Percentiles rank a stretch among this genome's conserved stretches.
phyloP scores from a whole-genome alignment of 35 echinoderm and acorn worm species.

The Ptychodera flava region DNA sequence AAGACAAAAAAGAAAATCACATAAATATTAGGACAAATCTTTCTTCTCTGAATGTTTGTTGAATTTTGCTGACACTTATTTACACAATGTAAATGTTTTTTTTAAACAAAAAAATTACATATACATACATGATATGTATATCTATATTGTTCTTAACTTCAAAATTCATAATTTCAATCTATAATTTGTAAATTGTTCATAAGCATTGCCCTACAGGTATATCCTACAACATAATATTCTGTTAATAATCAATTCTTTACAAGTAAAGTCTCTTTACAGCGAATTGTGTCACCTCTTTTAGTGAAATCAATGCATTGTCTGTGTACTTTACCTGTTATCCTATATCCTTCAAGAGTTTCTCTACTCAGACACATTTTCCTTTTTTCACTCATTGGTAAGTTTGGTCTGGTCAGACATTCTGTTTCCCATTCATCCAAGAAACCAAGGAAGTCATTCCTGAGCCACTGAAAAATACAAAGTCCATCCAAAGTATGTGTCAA shows the following conservation, averaged over 20 bases:
- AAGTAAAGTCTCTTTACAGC: neutral
- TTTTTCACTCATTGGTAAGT: slow-evolving; percentile 6
- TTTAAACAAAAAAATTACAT: no score
- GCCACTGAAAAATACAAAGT: slow-evolving; percentile 34
- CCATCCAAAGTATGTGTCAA: no score
- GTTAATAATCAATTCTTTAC: no score
- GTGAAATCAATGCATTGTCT: neutral
- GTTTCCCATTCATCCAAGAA: slow-evolving; percentile 42
- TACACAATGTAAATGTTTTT: no score
- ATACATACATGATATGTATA: neutral
- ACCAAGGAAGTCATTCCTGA: slow-evolving; percentile 29
- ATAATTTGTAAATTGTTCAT: no score
- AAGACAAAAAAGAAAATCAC: neutral
- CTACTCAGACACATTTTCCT: slow-evolving; percentile 35
- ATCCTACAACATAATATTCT: no score
- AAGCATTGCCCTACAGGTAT: no score
- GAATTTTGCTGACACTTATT: neutral
- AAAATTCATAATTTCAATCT: neutral
- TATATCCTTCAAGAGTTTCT: slow-evolving; percentile 31
- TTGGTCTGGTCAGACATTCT: neutral
- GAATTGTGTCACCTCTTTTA: neutral
- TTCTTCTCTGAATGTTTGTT: neutral
- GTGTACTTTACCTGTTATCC: slow-evolving; percentile 31
- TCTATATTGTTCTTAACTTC: neutral
- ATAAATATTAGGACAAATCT: neutral